Base-by-base conservation (phyloP, 2,888 invertebrate species). In the Caenorhabditis drosophilae region DNA sequence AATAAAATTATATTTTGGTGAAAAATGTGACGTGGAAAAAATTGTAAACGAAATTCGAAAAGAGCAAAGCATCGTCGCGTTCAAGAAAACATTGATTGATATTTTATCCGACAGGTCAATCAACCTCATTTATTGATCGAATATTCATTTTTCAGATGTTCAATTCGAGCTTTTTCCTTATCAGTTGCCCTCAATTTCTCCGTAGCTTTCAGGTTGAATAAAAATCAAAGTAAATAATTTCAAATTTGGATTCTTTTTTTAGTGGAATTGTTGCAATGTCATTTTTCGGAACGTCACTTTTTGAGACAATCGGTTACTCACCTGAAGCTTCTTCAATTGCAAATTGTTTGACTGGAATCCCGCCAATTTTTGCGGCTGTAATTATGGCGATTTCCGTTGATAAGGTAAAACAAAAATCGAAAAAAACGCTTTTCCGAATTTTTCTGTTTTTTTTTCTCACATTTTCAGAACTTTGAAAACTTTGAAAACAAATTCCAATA, bases 231-330 rank as follows among this genome's bases (percentile, higher is more conserved):
- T 27, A 23, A 25, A 23, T 11, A 31, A 35, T 42, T 23, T 31
- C 15, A 22, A 2, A 48, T 9, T 4, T 11, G 1, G 4, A 18
- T 15, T 4, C 20, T n/a, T 9, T 47, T 55, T 77, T 64, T 61
- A 73, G 73, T 35, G 78, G 79, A 1, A 76, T 79, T 41, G 62
- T 67, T n/a, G 78, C 79, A 1, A 70, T 75, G 15, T 75, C 76
- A 6, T 79, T 79, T 58, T 79, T 79, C 55, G 79, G 79, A 9
- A 78, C 79, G 0, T 72, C 73, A 40, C 52, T 79, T 0, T 66
- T 79, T 7, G 69, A 64, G 22, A 59, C 58, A 12, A 59, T 79
- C 22, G 79, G 79, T 15, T 79, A 79, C 46, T 59, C 58, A 26
- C 64, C 64, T 9, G 58, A 54, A 34, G 59, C 61, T 4, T 78